phyloP scores from a whole-genome alignment of 2,797 vertebrate genomes.

The Leuciscus waleckii region DNA sequence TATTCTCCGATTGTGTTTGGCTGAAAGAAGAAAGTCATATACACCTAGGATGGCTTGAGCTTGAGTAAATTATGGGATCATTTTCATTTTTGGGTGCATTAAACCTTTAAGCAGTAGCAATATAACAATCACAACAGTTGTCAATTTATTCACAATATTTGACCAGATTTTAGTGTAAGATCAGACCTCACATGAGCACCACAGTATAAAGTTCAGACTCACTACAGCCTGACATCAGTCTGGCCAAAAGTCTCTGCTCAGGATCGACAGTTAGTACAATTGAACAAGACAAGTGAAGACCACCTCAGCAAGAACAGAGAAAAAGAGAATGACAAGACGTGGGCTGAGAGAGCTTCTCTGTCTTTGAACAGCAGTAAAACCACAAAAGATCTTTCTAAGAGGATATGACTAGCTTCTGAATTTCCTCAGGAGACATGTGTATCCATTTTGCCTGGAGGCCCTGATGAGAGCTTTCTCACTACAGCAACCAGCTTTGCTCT shows the following conservation, averaged over 20 bases:
- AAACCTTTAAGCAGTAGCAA: neutral
- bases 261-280: constrained; percentile 3
- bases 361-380: constrained; percentile 24
- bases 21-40: too few relatives aligned
- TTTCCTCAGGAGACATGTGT: constrained; percentile 22
- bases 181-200: neutral
- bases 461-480: neutral
- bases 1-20: too few relatives aligned
- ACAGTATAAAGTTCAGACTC: neutral
- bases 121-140: neutral
- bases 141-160: neutral
- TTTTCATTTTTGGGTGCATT: too few relatives aligned
- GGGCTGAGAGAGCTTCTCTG: neutral
- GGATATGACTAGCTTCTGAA: constrained; percentile 9
- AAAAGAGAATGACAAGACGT: constrained; percentile 20
- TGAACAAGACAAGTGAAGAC: constrained; percentile 1
- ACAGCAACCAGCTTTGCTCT: neutral
- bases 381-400: constrained; percentile 16
- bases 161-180: neutral
- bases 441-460: constrained; percentile 15
- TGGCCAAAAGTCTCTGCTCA: neutral
- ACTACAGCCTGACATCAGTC: neutral
- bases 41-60: too few relatives aligned
- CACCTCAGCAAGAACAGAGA: constrained; percentile 9
- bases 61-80: too few relatives aligned